A percentile compares a stretch with the other conserved stretches of the same genome.
Evolutionary conservation across 1,140 invertebrate genomes (phyloP).

Genomic region (Ips typographus): DNA sequence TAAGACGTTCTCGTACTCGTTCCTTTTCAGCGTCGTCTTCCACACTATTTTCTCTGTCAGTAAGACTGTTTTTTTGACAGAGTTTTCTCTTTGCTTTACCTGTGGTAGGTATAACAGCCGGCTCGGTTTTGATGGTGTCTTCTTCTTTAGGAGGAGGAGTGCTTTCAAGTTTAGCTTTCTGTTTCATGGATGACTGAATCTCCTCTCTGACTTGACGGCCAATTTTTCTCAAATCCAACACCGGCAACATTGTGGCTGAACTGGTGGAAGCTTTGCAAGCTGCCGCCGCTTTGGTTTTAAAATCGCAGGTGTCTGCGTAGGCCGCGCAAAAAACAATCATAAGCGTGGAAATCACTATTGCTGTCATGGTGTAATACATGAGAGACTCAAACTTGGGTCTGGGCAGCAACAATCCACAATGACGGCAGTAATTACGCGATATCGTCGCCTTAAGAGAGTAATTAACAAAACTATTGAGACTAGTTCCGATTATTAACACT

Average conservation of each 20-base stretch:
- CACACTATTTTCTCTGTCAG: conserved; percentile 25
- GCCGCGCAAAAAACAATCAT: conserved; percentile 69
- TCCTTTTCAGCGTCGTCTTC: conserved; percentile 27
- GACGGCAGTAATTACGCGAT: conserved; percentile 72
- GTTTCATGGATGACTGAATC: conserved; percentile 43
- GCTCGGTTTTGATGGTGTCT: conserved; percentile 34
- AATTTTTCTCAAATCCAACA: conserved; percentile 60
- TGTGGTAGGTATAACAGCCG: conserved; percentile 45
- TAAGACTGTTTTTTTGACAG: conserved; percentile 32
- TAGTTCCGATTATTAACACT: conserved; percentile 61
- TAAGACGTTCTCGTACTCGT: conserved; percentile 14
- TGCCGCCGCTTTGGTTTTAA: conserved; percentile 56
- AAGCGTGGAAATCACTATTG: conserved; percentile 65
- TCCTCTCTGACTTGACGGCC: conserved; percentile 46
- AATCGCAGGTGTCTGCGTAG: conserved; percentile 74
- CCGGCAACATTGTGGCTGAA: conserved; percentile 55
- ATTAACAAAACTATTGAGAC: conserved; percentile 62
- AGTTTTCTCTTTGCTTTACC: conserved; percentile 48
- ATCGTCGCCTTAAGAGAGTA: conserved; percentile 80
- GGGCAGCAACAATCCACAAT: conserved; percentile 70
- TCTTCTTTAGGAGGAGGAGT: conserved; percentile 19
- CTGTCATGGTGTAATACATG: conserved; percentile 69
- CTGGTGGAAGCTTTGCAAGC: conserved; percentile 47
- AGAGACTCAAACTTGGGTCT: conserved; percentile 79
- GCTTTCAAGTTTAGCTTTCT: conserved; percentile 21